Percentiles rank a stretch among this genome's conserved stretches.
Conservation (phyloP, 1,140 invertebrate genomes). For the Diachasmimorpha longicaudata region DNA sequence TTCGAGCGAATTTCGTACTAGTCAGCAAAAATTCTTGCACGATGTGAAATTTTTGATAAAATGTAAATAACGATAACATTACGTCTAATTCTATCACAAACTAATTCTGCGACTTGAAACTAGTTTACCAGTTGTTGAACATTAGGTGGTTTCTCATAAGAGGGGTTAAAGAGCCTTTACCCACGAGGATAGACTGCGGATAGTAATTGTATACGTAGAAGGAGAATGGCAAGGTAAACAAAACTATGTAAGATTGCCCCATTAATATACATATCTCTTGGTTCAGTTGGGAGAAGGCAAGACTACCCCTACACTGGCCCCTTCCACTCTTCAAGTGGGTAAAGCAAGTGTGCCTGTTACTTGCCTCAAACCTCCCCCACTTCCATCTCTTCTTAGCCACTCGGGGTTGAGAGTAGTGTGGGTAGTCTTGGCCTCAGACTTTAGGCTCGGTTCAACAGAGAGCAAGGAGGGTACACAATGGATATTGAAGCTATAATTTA, state of each 20-base stretch:
- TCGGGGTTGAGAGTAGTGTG: constrained; percentile 40
- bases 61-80: background rate
- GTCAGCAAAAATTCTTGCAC: background rate
- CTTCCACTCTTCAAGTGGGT: background rate
- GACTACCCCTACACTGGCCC: constrained; percentile 19
- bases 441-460: constrained; percentile 50
- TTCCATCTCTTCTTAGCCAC: background rate
- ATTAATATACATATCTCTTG: constrained; percentile 66
- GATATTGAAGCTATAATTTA: constrained; percentile 66
- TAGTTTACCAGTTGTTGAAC: constrained; percentile 1
- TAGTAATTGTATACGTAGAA: constrained; percentile 62
- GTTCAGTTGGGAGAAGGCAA: constrained; percentile 48
- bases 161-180: constrained; percentile 16
- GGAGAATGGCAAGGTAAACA: constrained; percentile 65
- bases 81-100: background rate
- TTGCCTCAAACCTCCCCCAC: background rate
- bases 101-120: background rate
- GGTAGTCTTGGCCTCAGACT: constrained; percentile 62
- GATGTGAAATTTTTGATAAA: too few species aligned
- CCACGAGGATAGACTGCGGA: constrained; percentile 38
- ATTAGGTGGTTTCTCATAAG: constrained; percentile 31
- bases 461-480: constrained; percentile 58
- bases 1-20: constrained; percentile 49
- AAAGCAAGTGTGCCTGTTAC: background rate
- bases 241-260: constrained; percentile 66